Conservation (phyloP, 1,140 invertebrate species). For the Leptinotarsa undecemlineata region DNA sequence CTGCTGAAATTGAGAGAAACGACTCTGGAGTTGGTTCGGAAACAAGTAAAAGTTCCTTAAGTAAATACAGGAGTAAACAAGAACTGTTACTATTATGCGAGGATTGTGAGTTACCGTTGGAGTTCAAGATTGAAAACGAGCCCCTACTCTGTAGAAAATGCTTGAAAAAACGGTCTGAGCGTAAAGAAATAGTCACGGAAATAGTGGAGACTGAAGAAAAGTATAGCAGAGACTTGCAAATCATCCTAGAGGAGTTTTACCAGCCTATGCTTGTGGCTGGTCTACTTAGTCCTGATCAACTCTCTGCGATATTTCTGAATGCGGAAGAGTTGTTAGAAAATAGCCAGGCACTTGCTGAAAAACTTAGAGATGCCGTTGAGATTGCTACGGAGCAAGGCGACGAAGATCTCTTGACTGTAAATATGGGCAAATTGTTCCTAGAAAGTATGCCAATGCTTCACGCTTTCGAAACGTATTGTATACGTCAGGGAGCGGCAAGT, state of each 20-base stretch:
- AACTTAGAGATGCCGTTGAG: constrained; percentile 85
- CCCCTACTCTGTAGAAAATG: constrained; percentile 86
- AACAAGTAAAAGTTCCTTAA: constrained; percentile 84
- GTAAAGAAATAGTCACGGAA: constrained; percentile 93
- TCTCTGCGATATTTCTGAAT: constrained; percentile 91
- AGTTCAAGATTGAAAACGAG: constrained; percentile 68
- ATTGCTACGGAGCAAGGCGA: constrained; percentile 76
- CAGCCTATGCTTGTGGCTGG: constrained; percentile 90
- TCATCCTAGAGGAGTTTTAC: constrained; percentile 93
- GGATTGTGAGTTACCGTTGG: constrained; percentile 75
- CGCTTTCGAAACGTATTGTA: constrained; percentile 93
- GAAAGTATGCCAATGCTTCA: constrained; percentile 91
- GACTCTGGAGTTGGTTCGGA: constrained; percentile 93
- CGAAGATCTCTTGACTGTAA: constrained; percentile 84
- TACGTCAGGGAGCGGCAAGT: constrained; percentile 87
- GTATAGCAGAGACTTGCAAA: constrained; percentile 88
- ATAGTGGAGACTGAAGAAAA: constrained; percentile 96
- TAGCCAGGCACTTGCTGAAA: constrained; percentile 82
- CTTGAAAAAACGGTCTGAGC: constrained; percentile 81
- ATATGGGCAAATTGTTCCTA: constrained; percentile 88
- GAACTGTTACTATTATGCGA: constrained; percentile 67
- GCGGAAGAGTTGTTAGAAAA: constrained; percentile 90
- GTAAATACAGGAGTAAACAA: constrained; percentile 64
- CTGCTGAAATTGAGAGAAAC: constrained; percentile 80
- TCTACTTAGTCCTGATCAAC: constrained; percentile 76